Base-by-base conservation (phyloP, 2,113 vertebrate species). In the Coptodon rendalli region DNA sequence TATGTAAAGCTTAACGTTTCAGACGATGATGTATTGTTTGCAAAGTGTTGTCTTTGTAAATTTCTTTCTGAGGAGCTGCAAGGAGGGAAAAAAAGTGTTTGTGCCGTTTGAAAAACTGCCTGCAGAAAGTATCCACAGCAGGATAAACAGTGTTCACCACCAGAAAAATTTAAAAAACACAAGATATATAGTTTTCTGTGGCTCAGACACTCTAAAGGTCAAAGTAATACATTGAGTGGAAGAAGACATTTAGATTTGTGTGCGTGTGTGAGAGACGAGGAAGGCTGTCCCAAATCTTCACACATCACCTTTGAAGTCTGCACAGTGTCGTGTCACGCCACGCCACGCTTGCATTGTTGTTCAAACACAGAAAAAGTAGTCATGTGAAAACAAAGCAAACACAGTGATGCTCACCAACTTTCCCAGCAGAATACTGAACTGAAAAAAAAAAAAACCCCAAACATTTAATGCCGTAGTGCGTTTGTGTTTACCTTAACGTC, bases 381-480 rank as follows among this genome's bases (percentile, higher is more conserved):
- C 73, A 78, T 78, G 45, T 78, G 73, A 78, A 78, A 50, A 78
- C 45, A 50, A 31, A 31, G 71, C 17, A 78, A 78, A 78, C 45
- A 50, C 24, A 8, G 24, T 6, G 9, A 50, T 3, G 43, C 27
- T 78, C 43, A 19, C 9, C 17, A 3, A 31, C 43, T 11, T 50
- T 31, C 71, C 9, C 6, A 0, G 24, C 0, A 45, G 68, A 73
- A 27, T 17, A 19, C 24, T 11, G 24, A 76, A 76, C 0, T 48
- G 43, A 76, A 45, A 45, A 66, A 76, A 45, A 45, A 66, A 63
- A 29, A 11, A 0, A 0, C 38, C 36, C 13, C 22, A 29, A 17
- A 31, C 6, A 52, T 31, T 31, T 31, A 45, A 78, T 1, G 45
- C 73, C 27, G 7, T 31, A 34, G 73, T 34, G 11, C 10, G 6